Evolutionary conservation across 2,888 invertebrate genomes (phyloP).

Genomic region (Troglohyphantes excavatus): DNA sequence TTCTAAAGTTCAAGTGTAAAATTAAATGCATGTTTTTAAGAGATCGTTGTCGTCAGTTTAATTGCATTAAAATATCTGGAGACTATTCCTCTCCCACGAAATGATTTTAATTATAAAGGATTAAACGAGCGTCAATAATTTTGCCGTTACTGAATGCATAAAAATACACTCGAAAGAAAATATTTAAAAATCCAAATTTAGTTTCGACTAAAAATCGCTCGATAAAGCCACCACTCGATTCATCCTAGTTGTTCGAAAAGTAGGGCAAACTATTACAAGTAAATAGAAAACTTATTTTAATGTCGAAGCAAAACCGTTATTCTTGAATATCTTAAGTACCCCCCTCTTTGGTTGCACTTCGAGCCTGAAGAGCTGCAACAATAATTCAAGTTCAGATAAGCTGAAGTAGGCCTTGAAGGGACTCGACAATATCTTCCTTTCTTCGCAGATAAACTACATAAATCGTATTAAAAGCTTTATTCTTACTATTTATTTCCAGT

Average conservation of each 20-base stretch:
- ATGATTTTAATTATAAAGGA: no score
- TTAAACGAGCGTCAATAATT: no score
- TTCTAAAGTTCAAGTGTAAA: no score
- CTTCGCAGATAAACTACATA: conserved; percentile 10
- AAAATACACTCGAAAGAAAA: no score
- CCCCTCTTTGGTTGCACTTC: conserved; percentile 9
- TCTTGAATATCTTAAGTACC: conserved; percentile 37
- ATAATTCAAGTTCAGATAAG: conserved; percentile 42
- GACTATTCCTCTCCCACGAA: no score
- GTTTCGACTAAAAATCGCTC: no score
- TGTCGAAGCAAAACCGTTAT: background rate
- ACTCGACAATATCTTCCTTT: conserved; percentile 21
- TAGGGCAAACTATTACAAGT: background rate
- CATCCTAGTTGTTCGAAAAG: background rate
- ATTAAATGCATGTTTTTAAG: no score
- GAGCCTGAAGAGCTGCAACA: conserved; percentile 31
- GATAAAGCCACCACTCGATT: no score
- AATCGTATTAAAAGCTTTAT: conserved; percentile 6
- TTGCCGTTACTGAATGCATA: no score
- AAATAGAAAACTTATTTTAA: background rate
- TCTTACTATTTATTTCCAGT: background rate
- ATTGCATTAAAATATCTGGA: no score
- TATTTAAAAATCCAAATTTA: no score
- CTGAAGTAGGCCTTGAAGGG: conserved; percentile 35
- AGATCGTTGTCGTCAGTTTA: no score